Percentiles rank a stretch among this genome's conserved stretches.
Evolutionary conservation across 2,797 vertebrate species (phyloP).

Genomic region (Tinamus major): DNA sequence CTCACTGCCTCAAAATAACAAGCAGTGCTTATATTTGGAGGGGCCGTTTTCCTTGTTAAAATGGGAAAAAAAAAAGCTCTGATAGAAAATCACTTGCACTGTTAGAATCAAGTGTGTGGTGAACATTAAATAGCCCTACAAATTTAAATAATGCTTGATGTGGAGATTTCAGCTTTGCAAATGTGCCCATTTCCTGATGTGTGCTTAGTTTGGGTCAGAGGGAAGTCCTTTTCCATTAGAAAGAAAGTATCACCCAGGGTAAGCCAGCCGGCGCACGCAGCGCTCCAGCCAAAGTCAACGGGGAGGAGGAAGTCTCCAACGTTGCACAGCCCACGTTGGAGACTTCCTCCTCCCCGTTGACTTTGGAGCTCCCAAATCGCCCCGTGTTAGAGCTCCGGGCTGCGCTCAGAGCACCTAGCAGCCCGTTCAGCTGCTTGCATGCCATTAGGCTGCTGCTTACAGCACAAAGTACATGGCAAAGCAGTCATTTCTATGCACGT

Average conservation of each 20-base stretch:
- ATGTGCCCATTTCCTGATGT: background rate
- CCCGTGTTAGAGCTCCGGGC: background rate
- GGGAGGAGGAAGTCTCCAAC: background rate
- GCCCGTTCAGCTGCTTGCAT: constrained; percentile 59
- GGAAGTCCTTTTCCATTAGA: background rate
- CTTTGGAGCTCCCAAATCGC: background rate
- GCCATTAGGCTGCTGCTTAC: constrained; percentile 73
- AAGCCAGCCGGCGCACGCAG: constrained; percentile 45
- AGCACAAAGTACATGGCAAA: constrained; percentile 70
- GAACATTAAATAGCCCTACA: constrained; percentile 75
- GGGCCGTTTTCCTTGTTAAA: constrained; percentile 60
- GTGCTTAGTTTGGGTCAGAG: background rate
- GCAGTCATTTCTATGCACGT: constrained; percentile 74
- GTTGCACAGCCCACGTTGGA: background rate
- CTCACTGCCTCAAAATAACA: constrained; percentile 78
- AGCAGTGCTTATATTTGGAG: constrained; percentile 64
- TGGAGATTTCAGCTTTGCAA: constrained; percentile 52
- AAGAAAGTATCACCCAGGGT: background rate
- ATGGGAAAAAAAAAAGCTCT: constrained; percentile 25
- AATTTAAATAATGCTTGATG: constrained; percentile 68
- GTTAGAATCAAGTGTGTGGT: constrained; percentile 62
- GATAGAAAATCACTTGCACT: constrained; percentile 69
- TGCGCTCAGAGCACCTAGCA: constrained; percentile 49
- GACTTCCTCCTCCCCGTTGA: too few species aligned
- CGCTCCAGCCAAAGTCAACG: constrained; percentile 55